Conservation (phyloP, 2,113 vertebrate species). For the Podarcis raffonei region DNA sequence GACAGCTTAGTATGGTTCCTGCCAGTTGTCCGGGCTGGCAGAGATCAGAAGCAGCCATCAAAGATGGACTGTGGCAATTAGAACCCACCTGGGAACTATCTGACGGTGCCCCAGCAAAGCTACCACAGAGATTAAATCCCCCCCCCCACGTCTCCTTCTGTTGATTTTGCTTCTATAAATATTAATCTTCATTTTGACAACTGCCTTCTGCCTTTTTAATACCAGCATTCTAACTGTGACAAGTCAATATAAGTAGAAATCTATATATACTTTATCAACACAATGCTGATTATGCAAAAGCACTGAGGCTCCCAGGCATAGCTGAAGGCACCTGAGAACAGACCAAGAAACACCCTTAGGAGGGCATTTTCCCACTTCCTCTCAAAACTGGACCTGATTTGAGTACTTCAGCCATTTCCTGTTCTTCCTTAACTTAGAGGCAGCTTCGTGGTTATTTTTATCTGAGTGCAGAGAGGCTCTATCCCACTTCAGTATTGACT, state of each 20-base stretch:
- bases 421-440: not conserved
- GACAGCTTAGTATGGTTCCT: not conserved
- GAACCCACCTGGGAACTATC: not conserved
- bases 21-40: not conserved
- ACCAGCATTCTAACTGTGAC: not conserved
- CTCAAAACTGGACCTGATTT: not conserved
- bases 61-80: not conserved
- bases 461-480: not conserved
- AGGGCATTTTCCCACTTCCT: not conserved
- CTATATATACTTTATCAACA: not conserved
- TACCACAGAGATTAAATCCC: not conserved
- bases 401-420: not conserved
- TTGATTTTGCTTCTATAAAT: not conserved
- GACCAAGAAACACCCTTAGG: not conserved
- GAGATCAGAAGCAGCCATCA: not conserved
- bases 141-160: not conserved
- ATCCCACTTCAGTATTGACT: not conserved
- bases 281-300: not conserved
- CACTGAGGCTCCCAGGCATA: not conserved
- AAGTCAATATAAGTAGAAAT: not conserved
- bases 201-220: not conserved
- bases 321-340: not conserved
- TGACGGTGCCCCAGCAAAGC: not conserved
- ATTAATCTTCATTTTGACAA: not conserved
- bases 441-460: not conserved